Percentiles rank a stretch among this genome's conserved stretches.
phyloP scores from a whole-genome alignment of 2,113 vertebrate genomes.

The Artemisiospiza belli region DNA sequence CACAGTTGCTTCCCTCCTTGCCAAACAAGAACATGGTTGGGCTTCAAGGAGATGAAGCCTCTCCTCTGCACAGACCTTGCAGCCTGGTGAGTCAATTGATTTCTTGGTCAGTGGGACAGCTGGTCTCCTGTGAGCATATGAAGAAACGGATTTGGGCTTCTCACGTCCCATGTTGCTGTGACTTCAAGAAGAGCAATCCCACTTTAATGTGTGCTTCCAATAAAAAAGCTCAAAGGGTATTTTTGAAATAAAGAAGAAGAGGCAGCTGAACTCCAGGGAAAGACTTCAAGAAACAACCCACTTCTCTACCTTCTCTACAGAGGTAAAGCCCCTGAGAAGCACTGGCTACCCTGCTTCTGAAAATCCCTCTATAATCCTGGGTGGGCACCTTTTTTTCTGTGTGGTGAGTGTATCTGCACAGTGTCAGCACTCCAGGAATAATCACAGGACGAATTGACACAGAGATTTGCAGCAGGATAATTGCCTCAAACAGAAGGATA shows the following conservation, averaged over 20 bases:
- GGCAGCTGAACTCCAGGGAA: background rate
- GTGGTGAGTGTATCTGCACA: background rate
- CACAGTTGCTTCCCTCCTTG: background rate
- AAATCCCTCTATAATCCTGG: background rate
- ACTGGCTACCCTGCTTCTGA: background rate
- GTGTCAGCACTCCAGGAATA: conserved; percentile 16
- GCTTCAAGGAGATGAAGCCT: background rate
- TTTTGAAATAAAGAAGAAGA: background rate
- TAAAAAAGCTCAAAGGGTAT: background rate
- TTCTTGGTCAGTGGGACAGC: background rate
- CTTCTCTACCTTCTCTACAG: background rate
- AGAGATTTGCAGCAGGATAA: conserved; percentile 36
- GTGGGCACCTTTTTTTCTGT: background rate
- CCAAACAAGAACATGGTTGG: background rate
- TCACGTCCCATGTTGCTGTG: background rate
- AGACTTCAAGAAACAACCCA: background rate
- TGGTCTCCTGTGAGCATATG: background rate
- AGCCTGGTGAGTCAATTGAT: background rate
- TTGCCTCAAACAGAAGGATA: conserved; percentile 48
- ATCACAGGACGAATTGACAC: background rate
- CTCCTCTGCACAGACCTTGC: background rate
- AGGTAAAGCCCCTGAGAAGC: background rate
- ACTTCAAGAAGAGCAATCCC: background rate
- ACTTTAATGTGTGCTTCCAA: background rate
- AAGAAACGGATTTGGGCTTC: background rate